Percentiles rank a stretch among this genome's conserved stretches.
Evolutionary conservation across 1,140 invertebrate species (phyloP).

Genomic region (Laodelphax striatellus): DNA sequence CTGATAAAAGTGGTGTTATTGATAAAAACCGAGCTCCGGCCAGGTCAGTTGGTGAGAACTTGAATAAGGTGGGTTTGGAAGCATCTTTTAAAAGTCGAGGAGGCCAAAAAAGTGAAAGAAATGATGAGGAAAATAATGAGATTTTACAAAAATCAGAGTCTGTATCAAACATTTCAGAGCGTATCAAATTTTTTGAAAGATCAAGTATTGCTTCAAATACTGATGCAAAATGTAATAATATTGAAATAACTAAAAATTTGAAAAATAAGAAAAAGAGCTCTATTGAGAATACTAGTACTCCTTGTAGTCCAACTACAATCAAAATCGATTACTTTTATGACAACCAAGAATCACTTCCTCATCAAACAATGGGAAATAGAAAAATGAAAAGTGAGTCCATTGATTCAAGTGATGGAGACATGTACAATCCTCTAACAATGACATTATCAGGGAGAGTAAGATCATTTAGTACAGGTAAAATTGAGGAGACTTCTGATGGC

Average conservation of each 20-base stretch:
- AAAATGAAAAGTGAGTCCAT: background rate
- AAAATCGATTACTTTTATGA: background rate
- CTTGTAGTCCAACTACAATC: background rate
- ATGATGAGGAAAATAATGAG: no score
- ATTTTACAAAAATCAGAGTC: no score
- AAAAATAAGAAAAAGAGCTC: no score
- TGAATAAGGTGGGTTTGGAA: no score
- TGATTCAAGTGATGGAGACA: background rate
- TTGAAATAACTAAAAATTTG: no score
- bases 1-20: no score
- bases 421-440: background rate
- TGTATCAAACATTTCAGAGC: background rate
- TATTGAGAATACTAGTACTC: no score
- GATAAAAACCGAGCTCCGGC: no score
- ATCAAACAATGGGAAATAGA: background rate
- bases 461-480: background rate
- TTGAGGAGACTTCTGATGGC: background rate
- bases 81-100: no score
- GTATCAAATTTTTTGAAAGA: constrained; percentile 2
- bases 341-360: background rate
- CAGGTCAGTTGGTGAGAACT: no score
- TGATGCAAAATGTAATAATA: background rate
- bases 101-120: no score
- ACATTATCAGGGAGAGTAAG: background rate
- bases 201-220: background rate